Evolutionary conservation across 2,797 vertebrate species (phyloP), one percentile per base, ranked within the genome.

Genomic region (Threskiornis aethiopicus): DNA sequence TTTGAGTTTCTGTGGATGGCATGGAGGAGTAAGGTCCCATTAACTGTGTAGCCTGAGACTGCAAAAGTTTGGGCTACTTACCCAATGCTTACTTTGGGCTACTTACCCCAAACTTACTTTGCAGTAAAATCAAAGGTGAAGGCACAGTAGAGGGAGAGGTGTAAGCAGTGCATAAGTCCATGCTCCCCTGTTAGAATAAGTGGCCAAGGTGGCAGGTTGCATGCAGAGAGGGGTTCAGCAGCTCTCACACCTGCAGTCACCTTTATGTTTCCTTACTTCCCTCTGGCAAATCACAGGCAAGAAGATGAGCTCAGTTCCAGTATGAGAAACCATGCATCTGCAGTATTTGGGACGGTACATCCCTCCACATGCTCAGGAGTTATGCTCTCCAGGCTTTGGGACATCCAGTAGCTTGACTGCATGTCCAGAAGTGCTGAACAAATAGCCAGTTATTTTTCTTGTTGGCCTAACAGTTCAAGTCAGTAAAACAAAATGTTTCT

Each of bases 361-460:
- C 58, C 24, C 47, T 92, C 46, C 51, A 41, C 5, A 13, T 47
- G 18, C 51, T 84, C n/a, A 42, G 55, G 24, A 90, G 2, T 78
- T 93, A 39, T 0, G 2, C 42, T 82, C 16, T 87, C 35, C n/a
- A 49, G 52, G 47, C n/a, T 28, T 75, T 84, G 49, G 79, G 85
- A 81, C 21, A 46, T 78, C 44, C 35, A 84, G 51, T 90, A 79
- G 86, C 62, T 89, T 76, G 47, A 84, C 42, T 87, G 75, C 47
- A 16, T 80, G 57, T 83, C 67, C 55, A 87, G 51, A 93, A 92
- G 46, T 87, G 59, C 66, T 87, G 75, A 35, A 87, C 29, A 84
- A 89, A 82, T 51, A 89, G 33, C 33, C 58, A 46, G 13, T 87
- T 96, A 66, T 69, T 97, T 80, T 93, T 94, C 41, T 59, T 73